A percentile compares a stretch with the other conserved stretches of the same genome.
phyloP scores from a whole-genome alignment of 2,113 vertebrate species.

The Peromyscus maniculatus region DNA sequence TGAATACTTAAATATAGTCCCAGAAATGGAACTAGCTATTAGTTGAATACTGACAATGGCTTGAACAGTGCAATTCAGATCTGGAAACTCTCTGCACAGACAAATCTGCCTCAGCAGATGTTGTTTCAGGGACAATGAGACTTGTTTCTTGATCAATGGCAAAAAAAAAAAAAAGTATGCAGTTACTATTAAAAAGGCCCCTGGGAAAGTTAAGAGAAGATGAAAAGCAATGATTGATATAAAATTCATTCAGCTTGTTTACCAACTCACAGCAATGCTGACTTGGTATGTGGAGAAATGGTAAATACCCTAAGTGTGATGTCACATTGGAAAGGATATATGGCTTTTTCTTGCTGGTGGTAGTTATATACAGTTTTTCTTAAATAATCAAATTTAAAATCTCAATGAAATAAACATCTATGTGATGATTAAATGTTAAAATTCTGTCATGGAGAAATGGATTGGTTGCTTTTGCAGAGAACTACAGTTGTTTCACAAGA shows the following conservation, averaged over 20 bases:
- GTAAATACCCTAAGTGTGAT: neutral
- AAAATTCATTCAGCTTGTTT: conserved; percentile 26
- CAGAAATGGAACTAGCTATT: conserved; percentile 83
- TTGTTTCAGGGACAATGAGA: conserved; percentile 57
- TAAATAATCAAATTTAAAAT: neutral
- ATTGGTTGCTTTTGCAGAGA: neutral
- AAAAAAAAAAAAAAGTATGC: conserved; percentile 11
- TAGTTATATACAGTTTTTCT: neutral
- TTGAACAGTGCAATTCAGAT: conserved; percentile 79
- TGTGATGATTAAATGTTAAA: neutral
- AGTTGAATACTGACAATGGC: conserved; percentile 78
- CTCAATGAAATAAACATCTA: neutral
- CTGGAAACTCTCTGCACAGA: conserved; percentile 71
- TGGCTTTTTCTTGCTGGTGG: neutral
- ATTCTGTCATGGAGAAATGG: neutral
- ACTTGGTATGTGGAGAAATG: neutral
- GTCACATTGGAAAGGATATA: neutral
- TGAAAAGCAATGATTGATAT: neutral
- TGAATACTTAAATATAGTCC: conserved; percentile 80
- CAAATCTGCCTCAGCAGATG: conserved; percentile 79
- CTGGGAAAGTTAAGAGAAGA: neutral
- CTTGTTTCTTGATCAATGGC: conserved; percentile 53
- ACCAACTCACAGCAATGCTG: neutral
- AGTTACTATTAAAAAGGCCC: neutral
- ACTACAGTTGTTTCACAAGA: neutral